phyloP scores from a whole-genome alignment of 2,888 invertebrate species.

The Lochmaea capreae region DNA sequence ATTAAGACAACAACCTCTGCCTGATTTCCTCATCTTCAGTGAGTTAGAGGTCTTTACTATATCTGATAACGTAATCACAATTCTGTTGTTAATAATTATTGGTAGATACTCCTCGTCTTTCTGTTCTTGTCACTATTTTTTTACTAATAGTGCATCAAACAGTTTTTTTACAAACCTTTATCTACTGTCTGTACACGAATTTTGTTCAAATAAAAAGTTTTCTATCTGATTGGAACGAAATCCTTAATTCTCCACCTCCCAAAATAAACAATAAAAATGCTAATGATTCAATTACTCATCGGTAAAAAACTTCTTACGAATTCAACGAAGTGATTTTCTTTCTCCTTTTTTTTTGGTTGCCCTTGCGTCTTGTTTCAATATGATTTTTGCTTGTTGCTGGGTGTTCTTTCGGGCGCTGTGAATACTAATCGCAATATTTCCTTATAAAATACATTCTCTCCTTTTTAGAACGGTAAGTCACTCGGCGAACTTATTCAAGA shows the following conservation, averaged over 20 bases:
- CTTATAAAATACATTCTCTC: constrained; percentile 16
- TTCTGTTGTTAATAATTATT: no score
- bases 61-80: no score
- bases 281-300: constrained; percentile 29
- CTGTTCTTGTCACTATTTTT: no score
- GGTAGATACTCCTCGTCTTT: no score
- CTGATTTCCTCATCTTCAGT: no score
- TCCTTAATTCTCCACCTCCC: constrained; percentile 1
- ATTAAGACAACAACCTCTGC: no score
- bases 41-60: no score
- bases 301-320: constrained; percentile 20
- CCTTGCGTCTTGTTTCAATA: constrained; percentile 12
- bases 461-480: constrained; percentile 2
- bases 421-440: constrained; percentile 34
- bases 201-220: no score
- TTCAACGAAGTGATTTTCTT: constrained; percentile 27
- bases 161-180: no score
- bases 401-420: constrained; percentile 17
- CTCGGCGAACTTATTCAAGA: neutral
- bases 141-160: no score
- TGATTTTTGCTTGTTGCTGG: neutral
- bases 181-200: no score
- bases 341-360: constrained; percentile 2
- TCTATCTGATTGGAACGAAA: neutral
- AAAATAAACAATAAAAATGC: constrained; percentile 24